These are phyloP conservation scores for Chaetophractus vellerosus DNA, from an alignment of 2,797 vertebrate species.

Conservation along the genomic window DNA sequence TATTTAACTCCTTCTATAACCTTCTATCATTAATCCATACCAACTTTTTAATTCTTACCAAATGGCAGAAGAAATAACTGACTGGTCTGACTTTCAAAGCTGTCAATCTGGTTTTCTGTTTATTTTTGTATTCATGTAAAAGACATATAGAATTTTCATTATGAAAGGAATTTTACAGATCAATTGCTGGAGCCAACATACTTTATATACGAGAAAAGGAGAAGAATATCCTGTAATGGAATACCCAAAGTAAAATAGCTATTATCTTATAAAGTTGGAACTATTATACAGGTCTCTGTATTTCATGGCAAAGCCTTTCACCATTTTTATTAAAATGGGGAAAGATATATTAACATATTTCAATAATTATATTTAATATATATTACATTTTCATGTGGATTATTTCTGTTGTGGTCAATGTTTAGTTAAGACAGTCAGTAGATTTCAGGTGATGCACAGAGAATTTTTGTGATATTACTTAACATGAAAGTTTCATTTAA, in stretches of 20 bases:
- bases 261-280: background rate
- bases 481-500: background rate
- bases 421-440: background rate
- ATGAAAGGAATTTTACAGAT: background rate
- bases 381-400: background rate
- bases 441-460: background rate
- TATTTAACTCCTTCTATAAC: background rate
- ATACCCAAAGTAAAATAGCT: background rate
- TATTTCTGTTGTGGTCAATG: background rate
- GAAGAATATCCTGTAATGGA: background rate
- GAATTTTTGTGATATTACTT: background rate
- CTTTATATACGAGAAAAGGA: constrained; percentile 48
- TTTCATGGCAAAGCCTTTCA: background rate
- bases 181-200: background rate
- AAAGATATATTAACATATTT: constrained; percentile 9
- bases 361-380: background rate
- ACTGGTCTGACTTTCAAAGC: background rate
- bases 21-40: background rate
- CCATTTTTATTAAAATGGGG: background rate
- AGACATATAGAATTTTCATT: background rate
- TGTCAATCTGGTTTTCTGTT: constrained; percentile 23
- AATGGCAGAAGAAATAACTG: background rate
- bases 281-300: background rate
- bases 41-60: background rate
- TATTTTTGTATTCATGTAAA: constrained; percentile 32